Evolutionary conservation across 2,888 invertebrate species (phyloP).

Genomic region (Cecidostiba fungosa): DNA sequence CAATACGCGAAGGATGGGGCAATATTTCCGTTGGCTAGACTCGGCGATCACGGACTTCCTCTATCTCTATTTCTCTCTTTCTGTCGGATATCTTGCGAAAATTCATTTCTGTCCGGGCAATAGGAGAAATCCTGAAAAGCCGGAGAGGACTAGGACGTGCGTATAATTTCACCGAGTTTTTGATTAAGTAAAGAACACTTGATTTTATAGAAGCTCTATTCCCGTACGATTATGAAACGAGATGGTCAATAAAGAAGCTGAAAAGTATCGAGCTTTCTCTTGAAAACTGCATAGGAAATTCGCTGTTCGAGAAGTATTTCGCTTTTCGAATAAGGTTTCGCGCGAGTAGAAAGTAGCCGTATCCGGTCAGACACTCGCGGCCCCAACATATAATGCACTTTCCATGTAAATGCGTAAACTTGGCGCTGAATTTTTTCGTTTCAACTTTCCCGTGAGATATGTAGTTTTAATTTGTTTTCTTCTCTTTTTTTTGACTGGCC

Average conservation of each 20-base stretch:
- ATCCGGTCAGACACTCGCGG: constrained; percentile 23
- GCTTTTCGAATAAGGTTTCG: neutral
- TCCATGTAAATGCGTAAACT: constrained; percentile 45
- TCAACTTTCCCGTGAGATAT: neutral
- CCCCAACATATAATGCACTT: constrained; percentile 27
- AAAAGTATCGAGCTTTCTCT: neutral
- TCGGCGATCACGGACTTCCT: neutral
- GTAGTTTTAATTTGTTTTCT: neutral
- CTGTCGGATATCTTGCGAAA: constrained; percentile 31
- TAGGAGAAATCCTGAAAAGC: constrained; percentile 7
- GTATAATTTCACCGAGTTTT: neutral
- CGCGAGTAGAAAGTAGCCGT: constrained; percentile 22
- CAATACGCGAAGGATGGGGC: neutral
- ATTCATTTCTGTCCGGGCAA: constrained; percentile 25
- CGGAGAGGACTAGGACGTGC: neutral
- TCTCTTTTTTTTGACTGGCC: neutral
- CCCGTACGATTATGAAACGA: neutral
- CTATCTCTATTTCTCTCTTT: neutral
- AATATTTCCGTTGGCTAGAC: constrained; percentile 19
- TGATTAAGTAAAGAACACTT: neutral
- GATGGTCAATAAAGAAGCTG: neutral
- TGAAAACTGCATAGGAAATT: neutral
- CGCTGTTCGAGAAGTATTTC: neutral
- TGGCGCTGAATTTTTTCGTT: constrained; percentile 14
- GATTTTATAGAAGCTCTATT: neutral